Conservation (phyloP, 37 sponge, comb jelly and placozoan species). For the Halisarca cf. caerulea region DNA sequence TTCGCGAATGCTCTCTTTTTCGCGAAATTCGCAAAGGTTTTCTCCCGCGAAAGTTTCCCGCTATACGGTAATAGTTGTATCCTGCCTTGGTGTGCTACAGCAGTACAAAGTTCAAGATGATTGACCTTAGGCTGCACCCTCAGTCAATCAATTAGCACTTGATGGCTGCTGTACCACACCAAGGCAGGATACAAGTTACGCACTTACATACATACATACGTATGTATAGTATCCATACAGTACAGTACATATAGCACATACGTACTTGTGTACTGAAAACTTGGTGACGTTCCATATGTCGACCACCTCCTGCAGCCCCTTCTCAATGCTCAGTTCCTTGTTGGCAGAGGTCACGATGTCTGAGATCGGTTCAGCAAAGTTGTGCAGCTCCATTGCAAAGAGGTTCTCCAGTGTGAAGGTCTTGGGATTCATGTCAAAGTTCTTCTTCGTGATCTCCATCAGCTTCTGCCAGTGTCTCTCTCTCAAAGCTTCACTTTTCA, state of each 20-base stretch:
- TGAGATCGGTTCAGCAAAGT: conserved; percentile 93
- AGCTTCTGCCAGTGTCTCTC: conserved; percentile 99
- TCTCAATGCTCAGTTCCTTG: conserved; percentile 99
- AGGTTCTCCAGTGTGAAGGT: conserved; percentile 97
- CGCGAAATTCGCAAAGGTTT: no score
- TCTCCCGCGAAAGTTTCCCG: no score
- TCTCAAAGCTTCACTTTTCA: conserved; percentile 97
- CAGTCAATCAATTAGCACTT: no score
- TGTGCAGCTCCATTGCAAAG: conserved; percentile 99
- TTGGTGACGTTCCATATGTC: conserved; percentile 86
- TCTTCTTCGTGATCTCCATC: conserved; percentile 94
- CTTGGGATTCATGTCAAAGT: conserved; percentile 99
- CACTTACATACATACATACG: no score
- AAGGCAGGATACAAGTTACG: no score
- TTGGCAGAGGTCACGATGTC: conserved; percentile 97
- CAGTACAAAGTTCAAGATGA: no score
- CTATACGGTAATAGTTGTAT: no score
- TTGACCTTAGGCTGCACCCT: no score
- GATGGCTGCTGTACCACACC: no score
- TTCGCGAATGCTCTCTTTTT: no score
- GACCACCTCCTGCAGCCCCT: conserved; percentile 89
- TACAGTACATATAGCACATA: background rate
- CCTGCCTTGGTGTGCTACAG: no score
- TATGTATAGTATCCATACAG: background rate
- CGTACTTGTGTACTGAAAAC: conserved; percentile 87